Evolutionary conservation across 2,113 vertebrate genomes (phyloP), one percentile per base, ranked within the genome.

Genomic region (Hemibates koningsi): DNA sequence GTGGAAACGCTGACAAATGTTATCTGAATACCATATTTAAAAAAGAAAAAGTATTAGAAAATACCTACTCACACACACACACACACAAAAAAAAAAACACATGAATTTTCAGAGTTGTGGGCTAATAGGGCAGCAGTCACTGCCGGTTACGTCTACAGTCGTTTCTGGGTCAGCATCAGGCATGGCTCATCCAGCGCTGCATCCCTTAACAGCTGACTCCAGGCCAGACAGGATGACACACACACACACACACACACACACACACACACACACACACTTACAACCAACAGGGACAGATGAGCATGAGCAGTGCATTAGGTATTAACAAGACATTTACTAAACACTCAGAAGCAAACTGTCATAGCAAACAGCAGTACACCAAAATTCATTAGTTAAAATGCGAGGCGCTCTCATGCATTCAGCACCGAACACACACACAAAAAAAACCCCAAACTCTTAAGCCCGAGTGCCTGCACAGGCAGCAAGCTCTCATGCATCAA

Each of bases 131-230:
- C 90, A 93, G 89, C 91, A 92, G 94, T 94, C 95, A 92, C 83
- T 91, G 91, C 79, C 27, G 41, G 85, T 94, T 92, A 93, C 78
- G 80, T 94, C 93, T 86, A 53, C 90, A 82, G 61, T 92, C 2
- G 68, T 94, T 95, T 95, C 90, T 95, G 94, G 94, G 92, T 96
- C 95, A 94, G 90, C 90, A 94, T 92, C 91, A 91, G 93, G 89
- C 89, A 90, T 66, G 56, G 32, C 91, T 92, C 92, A 92, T 85
- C 83, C 85, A 90, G 79, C 17, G 38, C 84, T 43, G 85, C 93
- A 87, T 89, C 91, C 81, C 87, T 85, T 71, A 81, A 90, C 89
- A 91, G 89, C 90, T 91, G 90, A 92, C 95, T 94, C 86, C 85
- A 91, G 92, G 91, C 92, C 93, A 94, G 76, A 87, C 82, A 63